Evolutionary conservation across 2,888 invertebrate species (phyloP).

Genomic region (Arrhopalites spinosus): DNA sequence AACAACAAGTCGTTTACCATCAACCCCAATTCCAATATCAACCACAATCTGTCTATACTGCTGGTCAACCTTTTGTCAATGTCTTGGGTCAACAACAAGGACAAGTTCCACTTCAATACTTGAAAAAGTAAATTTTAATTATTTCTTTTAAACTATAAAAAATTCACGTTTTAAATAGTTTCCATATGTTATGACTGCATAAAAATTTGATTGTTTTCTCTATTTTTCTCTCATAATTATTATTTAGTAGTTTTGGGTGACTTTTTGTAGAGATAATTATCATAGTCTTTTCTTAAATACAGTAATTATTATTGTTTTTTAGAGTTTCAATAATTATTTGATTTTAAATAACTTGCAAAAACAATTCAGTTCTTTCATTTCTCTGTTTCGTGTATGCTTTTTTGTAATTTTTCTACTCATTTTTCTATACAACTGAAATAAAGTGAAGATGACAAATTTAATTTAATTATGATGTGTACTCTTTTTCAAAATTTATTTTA

Average conservation of each 20-base stretch:
- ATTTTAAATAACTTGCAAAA: no score
- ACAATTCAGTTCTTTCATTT: no score
- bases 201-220: background rate
- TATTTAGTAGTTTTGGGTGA: no score
- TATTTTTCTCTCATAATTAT: background rate
- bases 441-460: no score
- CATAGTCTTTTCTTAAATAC: no score
- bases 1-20: slow-evolving; percentile 23
- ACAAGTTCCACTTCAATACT: background rate
- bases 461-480: background rate
- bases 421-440: no score
- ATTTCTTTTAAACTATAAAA: background rate
- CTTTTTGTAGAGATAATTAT: no score
- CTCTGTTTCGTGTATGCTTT: no score
- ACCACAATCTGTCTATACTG: background rate
- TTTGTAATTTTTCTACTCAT: no score
- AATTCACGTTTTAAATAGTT: background rate
- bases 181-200: background rate
- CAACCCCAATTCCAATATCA: slow-evolving; percentile 4
- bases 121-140: background rate
- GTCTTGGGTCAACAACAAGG: background rate
- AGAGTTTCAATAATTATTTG: no score
- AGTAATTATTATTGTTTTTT: no score
- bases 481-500: background rate
- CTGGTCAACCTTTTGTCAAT: background rate